Evolutionary conservation across 2,888 invertebrate genomes (phyloP), one percentile per base, ranked within the genome.

Genomic region (Conops quadrifasciatus): DNA sequence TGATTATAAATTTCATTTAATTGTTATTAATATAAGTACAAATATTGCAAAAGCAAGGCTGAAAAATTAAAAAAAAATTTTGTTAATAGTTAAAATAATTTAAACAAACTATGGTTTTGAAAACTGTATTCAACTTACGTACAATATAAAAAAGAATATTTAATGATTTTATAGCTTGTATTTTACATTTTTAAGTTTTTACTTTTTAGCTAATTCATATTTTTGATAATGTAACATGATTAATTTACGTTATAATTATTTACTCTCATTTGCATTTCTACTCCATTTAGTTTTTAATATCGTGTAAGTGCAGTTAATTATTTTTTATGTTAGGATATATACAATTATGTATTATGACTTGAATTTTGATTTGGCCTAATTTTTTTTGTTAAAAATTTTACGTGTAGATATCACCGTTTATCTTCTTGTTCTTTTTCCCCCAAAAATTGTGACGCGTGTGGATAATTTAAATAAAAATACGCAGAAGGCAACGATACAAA

Each of bases 141-240:
- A n/a, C n/a, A n/a, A n/a, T n/a, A n/a, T n/a, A n/a, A n/a, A n/a
- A n/a, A n/a, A n/a, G n/a, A n/a, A n/a, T n/a, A n/a, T n/a, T n/a
- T n/a, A n/a, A n/a, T n/a, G 36, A 36, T 4, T 7, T 7, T 9
- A 7, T 36, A 36, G 36, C 36, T 36, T 36, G 4, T 36, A 7
- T 36, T 36, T 7, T 36, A 36, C 4, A 36, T 36, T 7, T 36
- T 36, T 36, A 36, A 36, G 9, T 36, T 56, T 15, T 56, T 56
- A 56, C 28, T 24, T 26, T 56, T 56, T 2, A 3, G 9, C 15
- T 26, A 24, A 56, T 69, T 21, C 26, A 58, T 70, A 63, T 67
- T 74, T 78, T 74, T 75, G 78, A 74, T 77, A 67, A 36, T 77
- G 78, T 75, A 79, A 75, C 76, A 73, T 80, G 71, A 75, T 78